These are phyloP conservation scores for Drosophila fuyamai DNA, from an alignment of 1,140 invertebrate genomes.

Conservation along the genomic window DNA sequence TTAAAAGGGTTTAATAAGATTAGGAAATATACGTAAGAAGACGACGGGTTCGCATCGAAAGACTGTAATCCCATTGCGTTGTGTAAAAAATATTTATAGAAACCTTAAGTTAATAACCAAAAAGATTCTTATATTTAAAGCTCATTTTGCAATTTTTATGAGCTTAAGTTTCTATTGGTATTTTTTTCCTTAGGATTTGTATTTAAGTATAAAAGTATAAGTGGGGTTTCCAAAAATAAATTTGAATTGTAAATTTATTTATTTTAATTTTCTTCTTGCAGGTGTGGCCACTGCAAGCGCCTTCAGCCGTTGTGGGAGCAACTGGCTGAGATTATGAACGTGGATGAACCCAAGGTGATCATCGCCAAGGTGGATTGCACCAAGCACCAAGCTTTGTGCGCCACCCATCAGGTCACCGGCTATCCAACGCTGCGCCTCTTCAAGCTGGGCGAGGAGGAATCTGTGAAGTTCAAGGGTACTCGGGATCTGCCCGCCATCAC, in stretches of 20 bases:
- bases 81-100: too few species aligned
- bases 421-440: constrained; percentile 90
- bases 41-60: too few species aligned
- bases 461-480: constrained; percentile 88
- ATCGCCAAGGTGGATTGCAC: constrained; percentile 93
- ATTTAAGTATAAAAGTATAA: too few species aligned
- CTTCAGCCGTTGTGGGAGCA: constrained; percentile 90
- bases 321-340: constrained; percentile 89
- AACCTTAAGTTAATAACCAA: too few species aligned
- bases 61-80: too few species aligned
- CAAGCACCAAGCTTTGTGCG: constrained; percentile 88
- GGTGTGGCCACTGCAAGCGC: constrained; percentile 90
- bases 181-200: too few species aligned
- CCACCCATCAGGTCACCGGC: constrained; percentile 90
- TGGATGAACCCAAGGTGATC: constrained; percentile 87
- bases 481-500: constrained; percentile 90
- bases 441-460: constrained; percentile 87
- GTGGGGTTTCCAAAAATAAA: too few species aligned
- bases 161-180: too few species aligned
- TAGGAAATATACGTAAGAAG: background rate
- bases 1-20: background rate
- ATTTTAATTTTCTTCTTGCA: constrained; percentile 70
- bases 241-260: too few species aligned
- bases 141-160: too few species aligned
- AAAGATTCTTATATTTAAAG: too few species aligned